Percentiles rank a stretch among this genome's conserved stretches.
These are phyloP conservation scores for Manacus vitellinus DNA, from an alignment of 2,113 vertebrate genomes.

Conservation along the genomic window DNA sequence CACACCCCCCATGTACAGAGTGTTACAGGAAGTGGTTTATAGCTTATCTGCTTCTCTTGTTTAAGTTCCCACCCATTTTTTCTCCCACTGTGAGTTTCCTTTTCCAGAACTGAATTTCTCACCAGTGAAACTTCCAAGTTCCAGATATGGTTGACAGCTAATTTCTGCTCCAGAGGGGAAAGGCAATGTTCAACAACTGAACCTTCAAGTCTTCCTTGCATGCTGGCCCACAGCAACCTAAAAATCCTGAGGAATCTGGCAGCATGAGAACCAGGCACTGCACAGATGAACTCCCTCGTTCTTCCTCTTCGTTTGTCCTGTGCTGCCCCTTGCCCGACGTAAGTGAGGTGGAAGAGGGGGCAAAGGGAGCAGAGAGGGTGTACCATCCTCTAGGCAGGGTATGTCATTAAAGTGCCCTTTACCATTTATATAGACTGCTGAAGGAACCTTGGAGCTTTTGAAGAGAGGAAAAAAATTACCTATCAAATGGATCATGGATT, in stretches of 20 bases:
- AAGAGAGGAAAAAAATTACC: neutral
- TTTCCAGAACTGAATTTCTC: neutral
- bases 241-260: neutral
- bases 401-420: neutral
- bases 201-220: neutral
- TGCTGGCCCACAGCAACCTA: neutral
- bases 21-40: neutral
- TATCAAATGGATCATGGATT: neutral
- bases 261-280: neutral
- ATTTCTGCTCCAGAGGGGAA: neutral
- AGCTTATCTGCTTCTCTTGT: neutral
- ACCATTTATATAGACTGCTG: accelerated
- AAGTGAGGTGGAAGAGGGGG: neutral
- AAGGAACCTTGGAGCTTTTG: neutral
- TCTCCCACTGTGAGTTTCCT: neutral
- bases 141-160: neutral
- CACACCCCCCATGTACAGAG: accelerated
- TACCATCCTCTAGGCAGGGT: too few relatives aligned
- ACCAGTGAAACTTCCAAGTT: neutral
- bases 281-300: neutral
- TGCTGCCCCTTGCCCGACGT: accelerated
- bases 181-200: neutral
- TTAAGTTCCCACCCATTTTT: neutral
- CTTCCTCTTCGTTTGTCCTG: neutral
- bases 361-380: neutral